Evolutionary conservation across 2,888 invertebrate genomes (phyloP).

Genomic region (Phaonia tiefii): DNA sequence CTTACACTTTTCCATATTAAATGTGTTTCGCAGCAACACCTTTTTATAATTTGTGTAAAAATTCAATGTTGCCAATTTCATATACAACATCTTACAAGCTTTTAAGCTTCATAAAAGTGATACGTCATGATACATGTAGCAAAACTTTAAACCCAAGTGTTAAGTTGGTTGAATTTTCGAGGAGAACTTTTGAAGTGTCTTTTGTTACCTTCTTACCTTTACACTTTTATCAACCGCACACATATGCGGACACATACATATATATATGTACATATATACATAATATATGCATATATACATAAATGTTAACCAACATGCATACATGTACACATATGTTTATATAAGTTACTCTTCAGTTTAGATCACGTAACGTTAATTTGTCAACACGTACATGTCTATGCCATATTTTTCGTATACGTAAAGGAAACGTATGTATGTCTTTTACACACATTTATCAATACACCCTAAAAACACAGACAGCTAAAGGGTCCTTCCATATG

Average conservation of each 20-base stretch:
- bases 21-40: too few relatives aligned
- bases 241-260: too few relatives aligned
- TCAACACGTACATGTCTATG: conserved; percentile 44
- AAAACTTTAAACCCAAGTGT: background rate
- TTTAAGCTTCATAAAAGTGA: too few relatives aligned
- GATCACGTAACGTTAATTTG: conserved; percentile 67
- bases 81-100: too few relatives aligned
- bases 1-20: too few relatives aligned
- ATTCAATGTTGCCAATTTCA: too few relatives aligned
- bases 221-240: too few relatives aligned
- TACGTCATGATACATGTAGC: too few relatives aligned
- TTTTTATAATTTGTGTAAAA: too few relatives aligned
- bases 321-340: background rate
- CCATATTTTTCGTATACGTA: background rate
- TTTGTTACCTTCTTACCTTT: too few relatives aligned
- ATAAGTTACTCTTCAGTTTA: conserved; percentile 19
- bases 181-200: background rate
- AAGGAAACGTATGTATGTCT: conserved; percentile 10
- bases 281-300: background rate
- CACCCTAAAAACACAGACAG: background rate
- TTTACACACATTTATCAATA: conserved; percentile 22
- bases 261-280: too few relatives aligned
- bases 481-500: too few relatives aligned
- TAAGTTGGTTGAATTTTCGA: background rate
- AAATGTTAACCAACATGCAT: background rate